These are phyloP conservation scores for Lepidurus couesii DNA, from an alignment of 1,140 invertebrate genomes.

Conservation along the genomic window DNA sequence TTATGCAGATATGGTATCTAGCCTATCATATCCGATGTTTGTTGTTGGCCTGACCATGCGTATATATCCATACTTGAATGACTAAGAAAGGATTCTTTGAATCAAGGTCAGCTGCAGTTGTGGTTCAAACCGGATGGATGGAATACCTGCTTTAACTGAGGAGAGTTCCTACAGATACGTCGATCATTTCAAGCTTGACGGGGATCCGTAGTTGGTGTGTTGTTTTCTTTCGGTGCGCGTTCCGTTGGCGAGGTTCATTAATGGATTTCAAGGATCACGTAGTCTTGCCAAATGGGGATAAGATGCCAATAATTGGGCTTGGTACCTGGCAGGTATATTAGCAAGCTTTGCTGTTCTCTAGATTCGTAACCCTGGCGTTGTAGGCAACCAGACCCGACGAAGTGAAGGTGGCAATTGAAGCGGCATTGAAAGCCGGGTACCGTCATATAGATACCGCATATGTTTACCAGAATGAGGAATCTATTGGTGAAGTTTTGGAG, in stretches of 20 bases:
- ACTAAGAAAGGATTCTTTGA: neutral
- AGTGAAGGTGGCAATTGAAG: conserved; percentile 59
- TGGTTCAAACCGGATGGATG: neutral
- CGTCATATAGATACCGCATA: conserved; percentile 75
- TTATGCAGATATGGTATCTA: conserved; percentile 41
- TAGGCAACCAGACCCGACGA: conserved; percentile 52
- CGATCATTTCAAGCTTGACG: too few relatives aligned
- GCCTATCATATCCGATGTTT: neutral
- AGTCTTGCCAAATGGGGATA: conserved; percentile 28
- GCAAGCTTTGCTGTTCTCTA: neutral
- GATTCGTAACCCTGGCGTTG: neutral
- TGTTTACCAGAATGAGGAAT: conserved; percentile 72
- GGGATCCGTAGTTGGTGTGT: neutral
- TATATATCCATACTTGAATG: neutral
- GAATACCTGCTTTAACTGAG: neutral
- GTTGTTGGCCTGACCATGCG: neutral
- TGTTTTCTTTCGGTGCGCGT: neutral
- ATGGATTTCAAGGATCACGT: conserved; percentile 42
- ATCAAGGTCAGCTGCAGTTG: neutral
- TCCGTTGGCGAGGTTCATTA: neutral
- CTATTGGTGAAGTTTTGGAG: conserved; percentile 67
- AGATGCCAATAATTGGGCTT: conserved; percentile 38
- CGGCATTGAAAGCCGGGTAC: conserved; percentile 59
- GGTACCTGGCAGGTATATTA: conserved; percentile 29
- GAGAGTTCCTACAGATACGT: neutral